Evolutionary conservation across 2,888 invertebrate species (phyloP), one percentile per base, ranked within the genome.

Genomic region (Ormyrus pomaceus): DNA sequence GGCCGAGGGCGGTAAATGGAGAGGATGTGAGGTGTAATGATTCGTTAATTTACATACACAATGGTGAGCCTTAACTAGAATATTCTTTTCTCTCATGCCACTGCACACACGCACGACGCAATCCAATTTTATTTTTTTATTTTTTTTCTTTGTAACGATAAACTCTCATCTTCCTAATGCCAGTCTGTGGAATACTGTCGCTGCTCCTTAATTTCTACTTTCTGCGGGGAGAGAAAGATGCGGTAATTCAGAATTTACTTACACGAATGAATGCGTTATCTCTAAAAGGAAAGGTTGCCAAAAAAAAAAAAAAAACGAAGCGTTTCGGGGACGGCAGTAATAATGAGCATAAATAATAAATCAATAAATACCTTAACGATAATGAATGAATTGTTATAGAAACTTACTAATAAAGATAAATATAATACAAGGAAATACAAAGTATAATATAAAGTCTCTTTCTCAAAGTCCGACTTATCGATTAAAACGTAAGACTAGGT

Each of bases 131-230:
- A 1, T 19, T 19, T 19, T 19, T 19, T 19, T 19, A n/a, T n/a
- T n/a, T 34, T 34, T 34, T 34, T 3, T 34, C 34, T 34, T 34
- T 34, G 34, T 87, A 88, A 89, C 87, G 86, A 89, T 88, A 88
- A 87, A 86, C 74, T 86, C 84, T 87, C 83, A 87, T 85, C 85
- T 86, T 11, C 82, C 86, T 86, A 86, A 88, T 88, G 87, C 88
- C 89, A 89, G 87, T 88, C 87, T 85, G 86, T 87, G 86, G 86
- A 89, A 89, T 89, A 89, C 88, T 88, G 87, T 87, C 85, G 85
- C 85, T 86, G 85, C 85, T 85, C 73, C 74, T 81, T 88, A 86
- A 83, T 85, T 84, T 83, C 85, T 87, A 85, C 82, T 69, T 77
- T 74, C 61, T 71, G 19, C 19, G 48, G 70, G 72, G 13, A 56